Evolutionary conservation across 2,797 vertebrate species (phyloP).

Genomic region (Xiphorhynchus erythropygius): DNA sequence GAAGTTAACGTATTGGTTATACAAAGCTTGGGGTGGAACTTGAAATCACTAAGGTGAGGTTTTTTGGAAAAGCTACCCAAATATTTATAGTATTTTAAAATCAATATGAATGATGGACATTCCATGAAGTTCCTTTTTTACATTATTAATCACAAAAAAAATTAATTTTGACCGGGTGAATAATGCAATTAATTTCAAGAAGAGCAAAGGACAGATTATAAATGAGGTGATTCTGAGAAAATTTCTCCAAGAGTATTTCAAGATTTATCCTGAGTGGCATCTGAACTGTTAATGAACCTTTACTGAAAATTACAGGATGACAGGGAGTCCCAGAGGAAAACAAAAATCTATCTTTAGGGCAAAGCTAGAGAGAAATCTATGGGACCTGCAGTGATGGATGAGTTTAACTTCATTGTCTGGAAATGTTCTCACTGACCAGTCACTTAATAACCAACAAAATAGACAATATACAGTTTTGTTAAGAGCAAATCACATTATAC

Average conservation of each 20-base stretch:
- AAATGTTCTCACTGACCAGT: background rate
- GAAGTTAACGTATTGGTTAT: background rate
- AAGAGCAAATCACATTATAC: background rate
- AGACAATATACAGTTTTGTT: background rate
- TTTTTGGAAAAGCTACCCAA: background rate
- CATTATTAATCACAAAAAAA: background rate
- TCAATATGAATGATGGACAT: background rate
- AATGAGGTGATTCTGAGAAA: background rate
- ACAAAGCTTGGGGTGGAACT: background rate
- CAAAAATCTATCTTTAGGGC: background rate
- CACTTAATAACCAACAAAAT: background rate
- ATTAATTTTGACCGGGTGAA: background rate
- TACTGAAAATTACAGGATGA: background rate
- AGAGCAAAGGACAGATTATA: background rate
- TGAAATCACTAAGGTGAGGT: background rate
- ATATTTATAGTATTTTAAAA: background rate
- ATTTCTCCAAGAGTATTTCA: background rate
- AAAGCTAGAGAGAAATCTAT: background rate
- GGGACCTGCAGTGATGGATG: background rate
- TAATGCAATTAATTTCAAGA: background rate
- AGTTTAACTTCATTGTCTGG: background rate
- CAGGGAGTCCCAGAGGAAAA: background rate
- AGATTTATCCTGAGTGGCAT: background rate
- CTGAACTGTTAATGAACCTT: background rate
- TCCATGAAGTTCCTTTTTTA: slow-evolving; percentile 2